Evolutionary conservation across 2,888 invertebrate species (phyloP).

Genomic region (Leucozona laternaria): DNA sequence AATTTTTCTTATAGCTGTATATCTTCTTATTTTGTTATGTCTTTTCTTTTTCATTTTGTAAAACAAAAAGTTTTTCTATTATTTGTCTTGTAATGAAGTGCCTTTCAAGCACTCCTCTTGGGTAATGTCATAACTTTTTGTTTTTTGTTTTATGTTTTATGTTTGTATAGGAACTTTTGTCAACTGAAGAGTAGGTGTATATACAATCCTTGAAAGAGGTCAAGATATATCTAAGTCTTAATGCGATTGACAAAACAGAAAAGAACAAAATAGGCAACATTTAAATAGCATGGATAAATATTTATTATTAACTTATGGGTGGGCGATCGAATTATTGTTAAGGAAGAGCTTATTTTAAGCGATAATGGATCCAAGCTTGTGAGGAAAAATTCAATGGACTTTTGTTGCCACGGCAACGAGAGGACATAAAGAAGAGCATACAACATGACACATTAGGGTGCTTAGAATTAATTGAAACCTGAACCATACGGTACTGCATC

Average conservation of each 20-base stretch:
- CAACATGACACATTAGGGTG: too few species aligned
- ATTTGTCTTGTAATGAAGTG: slow-evolving; percentile 24
- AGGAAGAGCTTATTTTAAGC: too few species aligned
- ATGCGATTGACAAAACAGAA: background rate
- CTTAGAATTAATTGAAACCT: too few species aligned
- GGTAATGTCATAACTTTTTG: slow-evolving; percentile 9
- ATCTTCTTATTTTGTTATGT: background rate
- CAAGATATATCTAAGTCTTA: background rate
- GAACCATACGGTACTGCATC: too few species aligned
- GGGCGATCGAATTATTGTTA: too few species aligned
- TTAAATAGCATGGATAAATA: background rate
- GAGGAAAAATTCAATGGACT: too few species aligned
- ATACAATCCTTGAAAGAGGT: background rate
- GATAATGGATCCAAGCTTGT: too few species aligned
- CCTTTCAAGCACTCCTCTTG: slow-evolving; percentile 3
- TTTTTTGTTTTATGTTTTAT: too few species aligned
- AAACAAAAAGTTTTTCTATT: slow-evolving; percentile 51
- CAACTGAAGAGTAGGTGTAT: background rate
- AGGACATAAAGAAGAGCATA: too few species aligned
- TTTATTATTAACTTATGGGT: background rate
- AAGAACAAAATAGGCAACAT: background rate
- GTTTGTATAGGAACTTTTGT: background rate
- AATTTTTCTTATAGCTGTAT: background rate
- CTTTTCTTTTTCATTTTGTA: background rate
- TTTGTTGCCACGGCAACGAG: too few species aligned